Evolutionary conservation across 37 sponge, comb jelly and placozoan species (phyloP), one percentile per base, ranked within the genome.

Genomic region (Spongia lamella): DNA sequence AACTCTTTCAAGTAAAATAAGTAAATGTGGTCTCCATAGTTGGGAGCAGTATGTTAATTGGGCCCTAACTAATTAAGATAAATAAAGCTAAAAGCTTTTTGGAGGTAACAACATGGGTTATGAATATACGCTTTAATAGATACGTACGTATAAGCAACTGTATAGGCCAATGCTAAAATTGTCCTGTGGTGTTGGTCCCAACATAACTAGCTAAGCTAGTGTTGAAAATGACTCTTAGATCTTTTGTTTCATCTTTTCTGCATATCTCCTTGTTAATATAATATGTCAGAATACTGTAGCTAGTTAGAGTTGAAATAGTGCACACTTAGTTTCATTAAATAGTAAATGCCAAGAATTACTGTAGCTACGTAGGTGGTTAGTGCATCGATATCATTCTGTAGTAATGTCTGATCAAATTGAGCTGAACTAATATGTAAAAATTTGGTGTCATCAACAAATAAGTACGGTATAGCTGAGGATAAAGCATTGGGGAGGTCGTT

Each of bases 361-460:
- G 39, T 39, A 66, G 9, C 11, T 7, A 20, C n/a, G n/a, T n/a
- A n/a, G n/a, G n/a, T n/a, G n/a, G 31, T 29, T 13, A 66, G 13
- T 19, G 7, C 7, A 29, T 66, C 38, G 13, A 66, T 15, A 29
- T 66, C 67, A 13, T 66, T 39, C 67, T 66, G 67, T 11, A 66
- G 38, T 37, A 9, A 32, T 19, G 19, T 29, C n/a, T 13, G 29
- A 32, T 66, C 38, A 27, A 29, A 66, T 15, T 7, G 35, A 14
- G 34, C 19, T 7, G 35, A 11, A 60, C 21, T 60, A 19, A 9
- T n/a, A 11, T 9, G 11, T 13, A 26, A n/a, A 30, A 26, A 60
- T 15, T 60, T 60, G 61, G 21, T 60, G 22, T 60, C 61, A 30
- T 60, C 61, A 27, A 30, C 61, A 60, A 60, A 60, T 11, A 60